phyloP scores from a whole-genome alignment of 2,888 invertebrate species.

The Scaptomyza cyrtandrae region DNA sequence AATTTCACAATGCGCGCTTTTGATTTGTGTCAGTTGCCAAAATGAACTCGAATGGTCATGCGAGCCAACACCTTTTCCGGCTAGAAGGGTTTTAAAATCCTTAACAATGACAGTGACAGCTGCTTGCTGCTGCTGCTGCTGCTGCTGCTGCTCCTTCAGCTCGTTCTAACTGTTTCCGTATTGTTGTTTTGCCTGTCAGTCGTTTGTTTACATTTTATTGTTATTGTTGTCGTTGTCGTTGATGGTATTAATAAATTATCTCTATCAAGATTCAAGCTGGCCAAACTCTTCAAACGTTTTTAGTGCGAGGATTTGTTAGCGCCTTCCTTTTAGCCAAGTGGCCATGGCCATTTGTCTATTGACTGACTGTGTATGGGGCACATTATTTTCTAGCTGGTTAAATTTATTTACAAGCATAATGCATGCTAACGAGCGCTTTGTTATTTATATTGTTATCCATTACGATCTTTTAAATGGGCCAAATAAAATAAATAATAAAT shows the following conservation, averaged over 20 bases:
- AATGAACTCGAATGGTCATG: slow-evolving; percentile 57
- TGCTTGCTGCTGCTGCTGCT: not conserved
- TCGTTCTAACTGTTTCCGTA: slow-evolving; percentile 1
- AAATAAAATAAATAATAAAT: slow-evolving; percentile 51
- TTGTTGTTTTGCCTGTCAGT: slow-evolving; percentile 51
- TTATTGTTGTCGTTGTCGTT: slow-evolving; percentile 74
- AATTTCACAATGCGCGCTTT: slow-evolving; percentile 63
- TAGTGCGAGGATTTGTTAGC: slow-evolving; percentile 55
- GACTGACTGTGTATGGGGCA: slow-evolving; percentile 41
- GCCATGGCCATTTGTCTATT: slow-evolving; percentile 69
- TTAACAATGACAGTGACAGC: slow-evolving; percentile 38
- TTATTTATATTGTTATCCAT: slow-evolving; percentile 57
- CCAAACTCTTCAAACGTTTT: slow-evolving; percentile 51
- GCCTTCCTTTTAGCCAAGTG: slow-evolving; percentile 29
- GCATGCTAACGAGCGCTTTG: slow-evolving; percentile 73
- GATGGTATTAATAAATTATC: slow-evolving; percentile 80
- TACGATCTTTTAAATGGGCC: slow-evolving; percentile 52
- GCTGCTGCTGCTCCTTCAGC: not conserved
- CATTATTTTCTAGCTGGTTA: slow-evolving; percentile 80
- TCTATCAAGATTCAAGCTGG: slow-evolving; percentile 73
- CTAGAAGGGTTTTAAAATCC: slow-evolving; percentile 44
- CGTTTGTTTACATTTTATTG: slow-evolving; percentile 80
- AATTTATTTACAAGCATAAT: slow-evolving; percentile 73
- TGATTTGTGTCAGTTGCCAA: slow-evolving; percentile 62
- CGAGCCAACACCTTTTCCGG: slow-evolving; percentile 60